phyloP scores from a whole-genome alignment of 2,113 vertebrate genomes.

The Struthidea cinerea region DNA sequence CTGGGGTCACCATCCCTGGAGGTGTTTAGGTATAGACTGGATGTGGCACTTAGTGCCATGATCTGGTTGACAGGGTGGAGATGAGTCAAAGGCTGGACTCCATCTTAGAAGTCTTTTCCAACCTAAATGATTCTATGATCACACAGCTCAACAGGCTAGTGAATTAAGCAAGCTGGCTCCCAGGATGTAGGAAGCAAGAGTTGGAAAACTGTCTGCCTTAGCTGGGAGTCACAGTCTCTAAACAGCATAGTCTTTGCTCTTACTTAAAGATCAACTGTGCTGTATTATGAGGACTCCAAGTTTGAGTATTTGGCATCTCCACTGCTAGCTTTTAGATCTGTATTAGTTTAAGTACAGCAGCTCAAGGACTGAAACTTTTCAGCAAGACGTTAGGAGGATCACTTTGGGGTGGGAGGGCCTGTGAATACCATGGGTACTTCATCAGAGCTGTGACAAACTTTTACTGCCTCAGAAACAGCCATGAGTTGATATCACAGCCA shows the following conservation, averaged over 20 bases:
- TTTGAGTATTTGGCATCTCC: background rate
- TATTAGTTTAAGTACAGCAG: background rate
- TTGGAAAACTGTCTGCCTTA: background rate
- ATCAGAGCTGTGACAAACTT: background rate
- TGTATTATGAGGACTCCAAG: background rate
- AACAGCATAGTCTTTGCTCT: background rate
- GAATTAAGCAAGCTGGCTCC: background rate
- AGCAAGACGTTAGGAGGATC: background rate
- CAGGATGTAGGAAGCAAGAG: background rate
- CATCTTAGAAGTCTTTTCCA: background rate
- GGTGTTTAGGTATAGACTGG: background rate
- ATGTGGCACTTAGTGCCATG: background rate
- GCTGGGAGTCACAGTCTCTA: background rate
- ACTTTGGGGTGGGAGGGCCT: background rate
- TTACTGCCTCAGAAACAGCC: background rate
- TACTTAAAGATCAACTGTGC: background rate
- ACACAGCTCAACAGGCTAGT: background rate
- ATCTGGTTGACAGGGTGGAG: background rate
- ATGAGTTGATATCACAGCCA: accelerated
- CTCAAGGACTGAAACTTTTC: background rate
- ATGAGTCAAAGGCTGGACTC: background rate
- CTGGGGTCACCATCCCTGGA: background rate
- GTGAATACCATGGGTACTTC: accelerated
- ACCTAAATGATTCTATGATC: background rate
- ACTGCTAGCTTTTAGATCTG: background rate